A percentile compares a stretch with the other conserved stretches of the same genome.
These are phyloP conservation scores for Peromyscus eremicus DNA, from an alignment of 2,797 vertebrate genomes.

Conservation along the genomic window DNA sequence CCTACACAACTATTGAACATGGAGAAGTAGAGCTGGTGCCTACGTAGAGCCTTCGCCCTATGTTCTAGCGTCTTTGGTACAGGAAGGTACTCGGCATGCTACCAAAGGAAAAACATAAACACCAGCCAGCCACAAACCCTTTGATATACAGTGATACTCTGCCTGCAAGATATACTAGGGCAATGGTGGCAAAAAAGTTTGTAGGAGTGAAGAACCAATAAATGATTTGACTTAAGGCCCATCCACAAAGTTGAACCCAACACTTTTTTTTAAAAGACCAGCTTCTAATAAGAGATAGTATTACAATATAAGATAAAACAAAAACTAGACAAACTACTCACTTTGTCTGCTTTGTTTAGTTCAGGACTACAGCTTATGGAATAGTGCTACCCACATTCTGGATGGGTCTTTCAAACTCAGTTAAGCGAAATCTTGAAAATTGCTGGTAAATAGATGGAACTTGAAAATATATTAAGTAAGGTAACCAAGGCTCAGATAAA, in stretches of 20 bases:
- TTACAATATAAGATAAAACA: background rate
- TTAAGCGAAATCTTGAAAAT: background rate
- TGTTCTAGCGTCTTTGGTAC: too few species aligned
- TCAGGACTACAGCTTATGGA: background rate
- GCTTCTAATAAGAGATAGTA: background rate
- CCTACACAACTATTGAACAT: background rate
- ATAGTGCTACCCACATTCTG: background rate
- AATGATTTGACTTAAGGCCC: background rate
- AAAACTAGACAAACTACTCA: background rate
- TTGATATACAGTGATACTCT: background rate
- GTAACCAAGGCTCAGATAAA: background rate
- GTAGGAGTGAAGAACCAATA: background rate
- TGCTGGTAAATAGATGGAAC: background rate
- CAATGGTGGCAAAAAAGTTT: background rate
- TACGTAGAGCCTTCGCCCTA: background rate
- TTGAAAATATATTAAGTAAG: background rate
- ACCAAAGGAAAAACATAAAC: background rate
- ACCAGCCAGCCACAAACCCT: background rate
- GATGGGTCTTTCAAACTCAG: background rate
- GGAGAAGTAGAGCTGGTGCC: background rate
- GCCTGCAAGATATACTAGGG: background rate
- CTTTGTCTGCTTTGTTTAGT: background rate
- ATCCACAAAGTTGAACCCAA: background rate
- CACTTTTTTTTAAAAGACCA: background rate
- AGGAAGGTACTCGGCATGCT: background rate